These are phyloP conservation scores for Drosophila neutralis DNA, from an alignment of 2,888 invertebrate species.

Conservation along the genomic window DNA sequence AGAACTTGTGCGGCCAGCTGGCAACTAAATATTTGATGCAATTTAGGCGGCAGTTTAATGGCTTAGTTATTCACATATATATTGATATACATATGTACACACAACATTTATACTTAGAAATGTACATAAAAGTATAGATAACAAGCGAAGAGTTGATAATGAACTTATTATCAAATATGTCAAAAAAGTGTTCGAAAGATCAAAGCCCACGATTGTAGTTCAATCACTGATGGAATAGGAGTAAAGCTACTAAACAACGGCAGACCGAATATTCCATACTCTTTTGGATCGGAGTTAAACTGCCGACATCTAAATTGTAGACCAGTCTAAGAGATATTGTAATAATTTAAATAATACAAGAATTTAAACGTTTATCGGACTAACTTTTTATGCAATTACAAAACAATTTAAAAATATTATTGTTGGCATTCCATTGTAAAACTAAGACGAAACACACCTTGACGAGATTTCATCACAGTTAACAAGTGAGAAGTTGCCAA, in stretches of 20 bases:
- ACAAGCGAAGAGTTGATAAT: too few species aligned
- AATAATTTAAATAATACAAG: neutral
- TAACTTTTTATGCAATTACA: neutral
- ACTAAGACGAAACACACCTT: neutral
- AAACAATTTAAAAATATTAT: neutral
- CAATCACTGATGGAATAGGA: constrained; percentile 1
- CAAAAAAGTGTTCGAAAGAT: neutral
- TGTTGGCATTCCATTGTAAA: neutral
- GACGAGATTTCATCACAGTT: neutral
- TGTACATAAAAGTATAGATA: neutral
- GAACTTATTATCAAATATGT: neutral
- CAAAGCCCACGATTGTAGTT: constrained; percentile 23
- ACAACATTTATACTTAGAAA: neutral
- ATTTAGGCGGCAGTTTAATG: constrained; percentile 74
- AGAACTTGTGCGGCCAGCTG: constrained; percentile 49
- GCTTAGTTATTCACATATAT: constrained; percentile 56
- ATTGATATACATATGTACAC: constrained; percentile 20
- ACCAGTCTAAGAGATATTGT: neutral
- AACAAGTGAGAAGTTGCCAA: constrained; percentile 5
- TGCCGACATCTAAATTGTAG: neutral
- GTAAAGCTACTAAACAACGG: neutral
- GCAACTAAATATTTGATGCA: constrained; percentile 74
- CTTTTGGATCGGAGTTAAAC: neutral
- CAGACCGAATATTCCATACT: neutral
- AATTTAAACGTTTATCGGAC: neutral